A percentile compares a stretch with the other conserved stretches of the same genome.
Conservation (phyloP, 2,113 vertebrate genomes). For the Leptocoma aspasia region DNA sequence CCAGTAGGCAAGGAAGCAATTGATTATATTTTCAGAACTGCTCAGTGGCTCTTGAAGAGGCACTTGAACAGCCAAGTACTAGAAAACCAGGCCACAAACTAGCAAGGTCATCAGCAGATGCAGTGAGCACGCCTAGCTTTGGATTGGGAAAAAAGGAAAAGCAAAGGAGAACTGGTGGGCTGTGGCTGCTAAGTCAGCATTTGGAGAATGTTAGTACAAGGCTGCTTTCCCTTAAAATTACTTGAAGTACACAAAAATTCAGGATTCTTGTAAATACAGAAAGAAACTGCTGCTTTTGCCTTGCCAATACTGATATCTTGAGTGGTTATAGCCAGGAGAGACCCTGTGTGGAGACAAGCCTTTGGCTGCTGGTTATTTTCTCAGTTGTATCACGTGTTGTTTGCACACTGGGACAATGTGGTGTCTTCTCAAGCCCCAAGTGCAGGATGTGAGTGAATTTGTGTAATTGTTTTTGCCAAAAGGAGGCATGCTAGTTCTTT, state of each 20-base stretch:
- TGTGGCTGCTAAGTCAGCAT: conserved; percentile 29
- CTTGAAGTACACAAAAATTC: background rate
- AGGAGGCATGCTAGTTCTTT: background rate
- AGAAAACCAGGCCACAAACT: background rate
- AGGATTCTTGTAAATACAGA: background rate
- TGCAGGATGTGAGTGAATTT: background rate
- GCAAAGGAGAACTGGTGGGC: background rate
- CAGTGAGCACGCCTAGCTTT: background rate
- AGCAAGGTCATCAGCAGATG: background rate
- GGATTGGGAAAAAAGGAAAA: background rate
- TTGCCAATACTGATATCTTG: background rate
- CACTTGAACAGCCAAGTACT: background rate
- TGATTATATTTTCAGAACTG: background rate
- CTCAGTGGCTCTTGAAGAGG: background rate
- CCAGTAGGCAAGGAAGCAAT: background rate
- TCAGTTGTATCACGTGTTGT: background rate
- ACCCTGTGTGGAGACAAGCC: background rate
- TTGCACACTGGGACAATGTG: background rate
- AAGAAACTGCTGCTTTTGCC: background rate
- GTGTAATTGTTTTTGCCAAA: background rate
- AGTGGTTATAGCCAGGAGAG: background rate
- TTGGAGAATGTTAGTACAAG: background rate
- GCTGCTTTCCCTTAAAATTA: background rate
- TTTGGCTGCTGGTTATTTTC: background rate
- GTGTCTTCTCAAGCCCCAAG: background rate